A percentile compares a stretch with the other conserved stretches of the same genome.
Conservation (phyloP, 2,888 invertebrate genomes). For the Homarus gammarus region DNA sequence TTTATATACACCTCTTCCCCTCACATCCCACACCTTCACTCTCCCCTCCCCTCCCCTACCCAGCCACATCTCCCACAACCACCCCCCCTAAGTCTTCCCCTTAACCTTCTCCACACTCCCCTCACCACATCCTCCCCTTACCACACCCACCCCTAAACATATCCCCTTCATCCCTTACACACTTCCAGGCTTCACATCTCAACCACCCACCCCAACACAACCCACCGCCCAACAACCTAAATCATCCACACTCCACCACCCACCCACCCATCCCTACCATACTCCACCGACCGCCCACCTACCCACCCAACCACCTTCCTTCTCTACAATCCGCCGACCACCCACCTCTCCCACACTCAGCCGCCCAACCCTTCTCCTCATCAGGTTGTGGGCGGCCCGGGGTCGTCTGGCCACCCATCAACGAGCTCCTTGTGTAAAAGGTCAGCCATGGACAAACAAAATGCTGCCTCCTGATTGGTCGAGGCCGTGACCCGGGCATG, state of each 20-base stretch:
- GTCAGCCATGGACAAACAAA: conserved; percentile 27
- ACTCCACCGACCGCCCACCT: background rate
- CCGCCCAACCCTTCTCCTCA: background rate
- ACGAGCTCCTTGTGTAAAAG: conserved; percentile 22
- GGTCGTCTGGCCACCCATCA: background rate
- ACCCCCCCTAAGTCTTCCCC: too few species aligned
- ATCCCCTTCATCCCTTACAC: background rate
- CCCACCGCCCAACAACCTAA: too few species aligned
- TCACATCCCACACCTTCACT: conserved; percentile 3
- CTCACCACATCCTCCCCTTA: background rate
- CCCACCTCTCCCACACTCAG: background rate
- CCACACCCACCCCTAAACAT: conserved; percentile 25
- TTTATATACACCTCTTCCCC: background rate
- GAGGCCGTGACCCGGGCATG: conserved; percentile 35
- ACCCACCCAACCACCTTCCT: background rate
- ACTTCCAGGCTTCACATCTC: background rate
- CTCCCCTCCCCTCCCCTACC: background rate
- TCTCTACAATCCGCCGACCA: background rate
- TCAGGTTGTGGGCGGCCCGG: background rate
- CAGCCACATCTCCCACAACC: too few species aligned
- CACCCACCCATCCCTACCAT: too few species aligned
- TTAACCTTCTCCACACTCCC: background rate
- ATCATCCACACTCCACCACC: background rate
- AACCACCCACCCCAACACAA: background rate
- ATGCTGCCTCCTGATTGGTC: conserved; percentile 37